These are phyloP conservation scores for Ceratoteleas bidentatus DNA, from an alignment of 1,140 invertebrate species.

Conservation along the genomic window DNA sequence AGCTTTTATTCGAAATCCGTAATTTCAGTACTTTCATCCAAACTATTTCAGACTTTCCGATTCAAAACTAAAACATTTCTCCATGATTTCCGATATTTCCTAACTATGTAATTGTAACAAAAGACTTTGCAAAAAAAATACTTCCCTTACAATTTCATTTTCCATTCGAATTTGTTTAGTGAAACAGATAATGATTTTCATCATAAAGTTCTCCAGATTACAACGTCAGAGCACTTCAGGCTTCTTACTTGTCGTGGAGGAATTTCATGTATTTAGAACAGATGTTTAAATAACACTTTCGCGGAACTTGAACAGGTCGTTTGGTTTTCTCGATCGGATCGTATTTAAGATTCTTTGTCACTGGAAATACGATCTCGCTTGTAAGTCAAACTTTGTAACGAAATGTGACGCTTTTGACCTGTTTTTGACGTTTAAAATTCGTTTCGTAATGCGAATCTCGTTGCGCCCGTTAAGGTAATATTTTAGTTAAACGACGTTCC, in stretches of 20 bases:
- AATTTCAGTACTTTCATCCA: too few relatives aligned
- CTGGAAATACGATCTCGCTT: constrained; percentile 21
- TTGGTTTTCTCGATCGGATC: constrained; percentile 38
- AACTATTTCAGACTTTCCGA: too few relatives aligned
- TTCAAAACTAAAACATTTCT: too few relatives aligned
- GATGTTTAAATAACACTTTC: constrained; percentile 40
- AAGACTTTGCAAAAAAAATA: too few relatives aligned
- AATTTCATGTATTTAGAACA: constrained; percentile 40
- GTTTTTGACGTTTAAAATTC: constrained; percentile 38
- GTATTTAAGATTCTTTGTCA: constrained; percentile 35
- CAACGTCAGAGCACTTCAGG: background rate
- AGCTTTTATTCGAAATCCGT: too few relatives aligned
- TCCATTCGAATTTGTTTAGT: constrained; percentile 6
- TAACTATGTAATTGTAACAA: too few relatives aligned
- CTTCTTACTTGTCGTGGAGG: constrained; percentile 18
- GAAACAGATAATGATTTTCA: constrained; percentile 8
- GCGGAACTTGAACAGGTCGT: constrained; percentile 8
- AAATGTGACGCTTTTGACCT: constrained; percentile 43
- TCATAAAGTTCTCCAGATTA: constrained; percentile 20
- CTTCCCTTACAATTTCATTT: background rate
- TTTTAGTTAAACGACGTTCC: constrained; percentile 28
- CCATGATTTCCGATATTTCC: too few relatives aligned
- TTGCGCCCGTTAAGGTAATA: constrained; percentile 23
- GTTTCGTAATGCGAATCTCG: constrained; percentile 14
- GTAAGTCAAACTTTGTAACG: constrained; percentile 30